phyloP scores from a whole-genome alignment of 2,797 vertebrate genomes.

The Pseudopleuronectes americanus region DNA sequence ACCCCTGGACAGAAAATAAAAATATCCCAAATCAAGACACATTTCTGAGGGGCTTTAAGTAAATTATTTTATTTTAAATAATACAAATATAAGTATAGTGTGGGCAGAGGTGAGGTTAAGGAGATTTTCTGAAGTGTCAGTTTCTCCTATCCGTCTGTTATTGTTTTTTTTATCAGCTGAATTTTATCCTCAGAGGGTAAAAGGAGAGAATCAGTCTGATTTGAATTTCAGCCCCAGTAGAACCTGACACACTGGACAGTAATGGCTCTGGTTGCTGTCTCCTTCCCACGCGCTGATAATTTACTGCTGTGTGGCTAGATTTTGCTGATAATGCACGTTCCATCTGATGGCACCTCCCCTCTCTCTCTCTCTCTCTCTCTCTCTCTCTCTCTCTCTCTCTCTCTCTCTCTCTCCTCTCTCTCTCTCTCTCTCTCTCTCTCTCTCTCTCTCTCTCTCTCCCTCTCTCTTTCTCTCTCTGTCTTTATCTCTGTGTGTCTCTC shows the following conservation, averaged over 20 bases:
- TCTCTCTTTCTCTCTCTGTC: no score
- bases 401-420: background rate
- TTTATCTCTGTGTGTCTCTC: no score
- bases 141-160: background rate
- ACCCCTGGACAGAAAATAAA: no score
- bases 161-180: background rate
- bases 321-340: conserved; percentile 61
- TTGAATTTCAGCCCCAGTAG: conserved; percentile 39
- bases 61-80: no score
- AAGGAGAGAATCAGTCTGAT: conserved; percentile 27
- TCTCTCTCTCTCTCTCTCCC: no score
- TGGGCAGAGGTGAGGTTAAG: background rate
- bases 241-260: conserved; percentile 43
- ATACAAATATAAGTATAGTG: no score
- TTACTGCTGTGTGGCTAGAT: conserved; percentile 50
- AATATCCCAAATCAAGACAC: no score
- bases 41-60: no score
- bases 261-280: conserved; percentile 50
- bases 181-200: background rate
- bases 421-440: no score
- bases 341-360: conserved; percentile 17
- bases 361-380: background rate
- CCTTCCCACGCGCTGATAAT: conserved; percentile 30
- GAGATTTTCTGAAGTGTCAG: conserved; percentile 9
- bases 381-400: background rate